phyloP scores from a whole-genome alignment of 1,140 invertebrate genomes.

The Cyphomyrmex costatus region DNA sequence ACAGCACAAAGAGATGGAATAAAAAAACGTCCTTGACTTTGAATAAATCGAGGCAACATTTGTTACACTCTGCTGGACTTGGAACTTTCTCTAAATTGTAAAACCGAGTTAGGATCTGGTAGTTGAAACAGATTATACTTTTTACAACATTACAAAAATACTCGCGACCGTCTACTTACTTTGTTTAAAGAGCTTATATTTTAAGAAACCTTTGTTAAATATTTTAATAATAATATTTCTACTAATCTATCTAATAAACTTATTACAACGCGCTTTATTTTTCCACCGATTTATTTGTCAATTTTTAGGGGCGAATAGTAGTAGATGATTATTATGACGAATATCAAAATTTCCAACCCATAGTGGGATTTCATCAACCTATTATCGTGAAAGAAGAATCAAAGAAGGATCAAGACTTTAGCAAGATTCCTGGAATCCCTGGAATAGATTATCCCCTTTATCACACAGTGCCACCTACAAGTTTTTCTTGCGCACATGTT shows the following conservation, averaged over 20 bases:
- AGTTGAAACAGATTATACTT: neutral
- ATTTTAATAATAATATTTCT: neutral
- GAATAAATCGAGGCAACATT: constrained; percentile 53
- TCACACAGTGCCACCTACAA: constrained; percentile 92
- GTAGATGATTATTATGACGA: constrained; percentile 71
- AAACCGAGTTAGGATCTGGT: constrained; percentile 2
- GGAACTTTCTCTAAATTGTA: constrained; percentile 32
- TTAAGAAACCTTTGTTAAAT: neutral
- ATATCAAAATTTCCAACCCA: constrained; percentile 76
- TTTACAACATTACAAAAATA: neutral
- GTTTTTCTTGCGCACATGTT: constrained; percentile 92
- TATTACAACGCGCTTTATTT: neutral
- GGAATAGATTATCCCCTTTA: constrained; percentile 93
- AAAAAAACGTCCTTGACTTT: constrained; percentile 56
- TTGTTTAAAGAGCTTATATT: neutral
- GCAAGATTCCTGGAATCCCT: constrained; percentile 92
- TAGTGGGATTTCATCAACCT: constrained; percentile 67
- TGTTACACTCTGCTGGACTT: constrained; percentile 53
- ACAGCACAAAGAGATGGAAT: neutral
- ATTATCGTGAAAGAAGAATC: constrained; percentile 77
- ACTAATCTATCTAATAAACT: neutral
- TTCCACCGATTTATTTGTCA: neutral
- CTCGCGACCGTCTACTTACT: neutral
- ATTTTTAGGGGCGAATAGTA: constrained; percentile 70
- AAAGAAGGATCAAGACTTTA: constrained; percentile 91